These are phyloP conservation scores for Drosophila micromelanica DNA, from an alignment of 1,140 invertebrate genomes.

Conservation along the genomic window DNA sequence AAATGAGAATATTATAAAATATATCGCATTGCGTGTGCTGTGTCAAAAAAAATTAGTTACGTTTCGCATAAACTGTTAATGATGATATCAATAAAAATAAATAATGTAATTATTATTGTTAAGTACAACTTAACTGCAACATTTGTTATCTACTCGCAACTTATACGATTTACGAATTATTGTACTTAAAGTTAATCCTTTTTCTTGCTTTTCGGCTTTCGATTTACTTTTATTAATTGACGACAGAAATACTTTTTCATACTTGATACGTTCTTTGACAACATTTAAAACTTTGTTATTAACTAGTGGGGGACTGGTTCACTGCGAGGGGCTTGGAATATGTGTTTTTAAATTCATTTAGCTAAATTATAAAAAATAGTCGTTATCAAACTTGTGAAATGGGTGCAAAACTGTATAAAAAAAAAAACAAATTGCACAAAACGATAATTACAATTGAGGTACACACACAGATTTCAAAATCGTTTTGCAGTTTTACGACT, in stretches of 20 bases:
- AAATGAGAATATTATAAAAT: constrained; percentile 73
- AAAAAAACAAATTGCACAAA: constrained; percentile 40
- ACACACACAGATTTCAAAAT: constrained; percentile 80
- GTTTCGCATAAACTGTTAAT: constrained; percentile 37
- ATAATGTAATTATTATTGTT: constrained; percentile 61
- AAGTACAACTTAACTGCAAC: constrained; percentile 60
- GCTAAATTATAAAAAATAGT: constrained; percentile 71
- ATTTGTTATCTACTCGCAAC: constrained; percentile 25
- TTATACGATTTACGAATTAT: constrained; percentile 32
- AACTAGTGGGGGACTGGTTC: constrained; percentile 58
- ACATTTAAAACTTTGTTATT: constrained; percentile 67
- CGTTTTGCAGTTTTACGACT: constrained; percentile 70
- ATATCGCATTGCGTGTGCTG: constrained; percentile 56
- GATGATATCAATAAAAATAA: constrained; percentile 72
- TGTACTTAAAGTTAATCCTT: constrained; percentile 30
- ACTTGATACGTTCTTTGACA: constrained; percentile 48
- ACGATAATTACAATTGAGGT: constrained; percentile 78
- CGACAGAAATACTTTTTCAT: constrained; percentile 44
- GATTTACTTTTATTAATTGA: constrained; percentile 44
- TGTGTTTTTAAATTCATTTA: constrained; percentile 66
- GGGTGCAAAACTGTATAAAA: constrained; percentile 35
- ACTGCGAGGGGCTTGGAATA: constrained; percentile 25
- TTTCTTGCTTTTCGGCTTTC: constrained; percentile 23
- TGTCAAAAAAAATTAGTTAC: constrained; percentile 72
- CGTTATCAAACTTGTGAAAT: constrained; percentile 58